A percentile compares a stretch with the other conserved stretches of the same genome.
phyloP scores from a whole-genome alignment of 2,797 vertebrate species.

The Monodelphis domestica region DNA sequence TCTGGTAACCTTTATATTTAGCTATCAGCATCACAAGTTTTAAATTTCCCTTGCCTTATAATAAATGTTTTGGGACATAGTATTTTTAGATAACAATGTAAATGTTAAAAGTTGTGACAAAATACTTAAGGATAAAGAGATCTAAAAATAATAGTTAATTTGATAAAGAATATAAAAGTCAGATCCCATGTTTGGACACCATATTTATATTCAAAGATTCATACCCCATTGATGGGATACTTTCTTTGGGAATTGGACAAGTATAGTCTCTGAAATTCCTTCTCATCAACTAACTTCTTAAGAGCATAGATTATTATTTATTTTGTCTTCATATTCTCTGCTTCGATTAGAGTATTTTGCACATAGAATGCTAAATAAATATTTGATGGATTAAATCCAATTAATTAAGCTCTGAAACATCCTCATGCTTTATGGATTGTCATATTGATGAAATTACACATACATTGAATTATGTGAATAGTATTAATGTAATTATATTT shows the following conservation, averaged over 20 bases:
- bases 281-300: neutral
- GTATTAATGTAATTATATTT: neutral
- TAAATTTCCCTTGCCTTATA: neutral
- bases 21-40: neutral
- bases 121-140: neutral
- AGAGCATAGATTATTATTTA: neutral
- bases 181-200: neutral
- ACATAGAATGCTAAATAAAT: neutral
- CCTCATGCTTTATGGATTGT: neutral
- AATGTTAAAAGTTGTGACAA: neutral
- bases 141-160: neutral
- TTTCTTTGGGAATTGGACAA: neutral
- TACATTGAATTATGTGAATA: neutral
- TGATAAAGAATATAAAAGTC: neutral
- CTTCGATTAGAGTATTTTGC: neutral
- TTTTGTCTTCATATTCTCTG: neutral
- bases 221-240: neutral
- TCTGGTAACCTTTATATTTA: neutral
- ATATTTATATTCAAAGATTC: neutral
- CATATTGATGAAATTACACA: neutral
- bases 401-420: neutral
- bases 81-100: neutral
- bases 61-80: neutral
- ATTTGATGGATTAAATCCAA: neutral
- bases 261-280: neutral